Base-by-base conservation (phyloP, 2,797 vertebrate species). In the Botia kubotai region DNA sequence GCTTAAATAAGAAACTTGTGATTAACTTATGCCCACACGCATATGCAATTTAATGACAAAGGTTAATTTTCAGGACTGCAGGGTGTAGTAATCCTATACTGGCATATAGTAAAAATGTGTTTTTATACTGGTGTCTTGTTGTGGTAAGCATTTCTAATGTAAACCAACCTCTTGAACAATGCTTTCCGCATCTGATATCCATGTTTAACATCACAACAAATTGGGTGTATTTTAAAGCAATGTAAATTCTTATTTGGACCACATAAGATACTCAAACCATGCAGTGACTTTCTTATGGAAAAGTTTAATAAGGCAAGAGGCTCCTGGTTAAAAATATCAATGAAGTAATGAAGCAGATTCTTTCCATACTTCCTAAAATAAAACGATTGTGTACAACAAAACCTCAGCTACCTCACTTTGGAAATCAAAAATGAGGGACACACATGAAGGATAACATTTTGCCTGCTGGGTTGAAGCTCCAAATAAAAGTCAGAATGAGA, bases 251-350 rank as follows among this genome's bases (percentile, higher is more conserved):
- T 62, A 62, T 62, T 36, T 36, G 23, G 4, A 52, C n/a, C 55
- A 72, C 46, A 80, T 52, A 21, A 46, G 48, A 66, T 65, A 52
- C 36, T 70, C 26, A 43, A 76, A 48, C 46, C 68, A 72, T 70
- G 65, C 33, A 10, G 33, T 33, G 33, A 46, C 57, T 26, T 57
- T 72, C 26, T 55, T 33, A 57, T 48, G 29, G 33, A 72, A 68
- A 48, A 13, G 10, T 57, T 72, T 67, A 65, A 71, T 72, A 77
- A 58, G 74, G 72, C 73, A 75, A 79, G 21, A 71, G 11, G 33
- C 12, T 72, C 60, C 29, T 7, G 21, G 33, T 80, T 80, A 72
- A 79, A 79, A 79, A 74, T 67, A 10, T 16, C 70, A 67, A 63
- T 60, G 16, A 46, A 46, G 21, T 26, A 65, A 17, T 23, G 43